These are phyloP conservation scores for Pygocentrus nattereri DNA, from an alignment of 2,797 vertebrate genomes.

Conservation along the genomic window DNA sequence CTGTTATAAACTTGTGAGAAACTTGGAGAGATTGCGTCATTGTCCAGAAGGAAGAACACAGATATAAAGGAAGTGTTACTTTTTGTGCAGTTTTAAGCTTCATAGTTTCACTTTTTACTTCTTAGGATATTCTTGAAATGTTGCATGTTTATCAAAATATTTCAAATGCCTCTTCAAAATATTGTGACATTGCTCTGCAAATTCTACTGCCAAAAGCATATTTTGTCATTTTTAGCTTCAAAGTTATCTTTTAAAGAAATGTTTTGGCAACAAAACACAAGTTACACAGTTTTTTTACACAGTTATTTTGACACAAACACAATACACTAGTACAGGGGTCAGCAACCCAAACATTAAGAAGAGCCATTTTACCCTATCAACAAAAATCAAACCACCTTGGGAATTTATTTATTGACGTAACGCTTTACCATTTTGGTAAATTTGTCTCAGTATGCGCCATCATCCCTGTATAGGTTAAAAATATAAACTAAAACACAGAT, in stretches of 20 bases:
- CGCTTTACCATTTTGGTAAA: too few species aligned
- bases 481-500: too few species aligned
- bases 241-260: not conserved
- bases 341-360: too few species aligned
- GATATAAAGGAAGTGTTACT: not conserved
- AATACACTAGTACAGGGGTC: too few species aligned
- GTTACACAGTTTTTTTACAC: too few species aligned
- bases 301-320: too few species aligned
- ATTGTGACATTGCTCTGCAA: not conserved
- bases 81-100: not conserved
- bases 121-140: not conserved
- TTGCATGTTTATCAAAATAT: not conserved
- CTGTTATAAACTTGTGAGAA: not conserved
- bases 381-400: too few species aligned
- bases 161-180: not conserved
- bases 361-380: too few species aligned
- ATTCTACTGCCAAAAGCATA: not conserved
- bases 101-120: not conserved
- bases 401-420: too few species aligned
- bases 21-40: not conserved
- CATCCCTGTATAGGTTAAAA: too few species aligned
- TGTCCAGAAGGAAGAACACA: constrained; percentile 3
- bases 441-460: too few species aligned
- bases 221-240: not conserved
- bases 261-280: too few species aligned